These are phyloP conservation scores for Rhinichthys klamathensis DNA, from an alignment of 2,113 vertebrate genomes.

Conservation along the genomic window DNA sequence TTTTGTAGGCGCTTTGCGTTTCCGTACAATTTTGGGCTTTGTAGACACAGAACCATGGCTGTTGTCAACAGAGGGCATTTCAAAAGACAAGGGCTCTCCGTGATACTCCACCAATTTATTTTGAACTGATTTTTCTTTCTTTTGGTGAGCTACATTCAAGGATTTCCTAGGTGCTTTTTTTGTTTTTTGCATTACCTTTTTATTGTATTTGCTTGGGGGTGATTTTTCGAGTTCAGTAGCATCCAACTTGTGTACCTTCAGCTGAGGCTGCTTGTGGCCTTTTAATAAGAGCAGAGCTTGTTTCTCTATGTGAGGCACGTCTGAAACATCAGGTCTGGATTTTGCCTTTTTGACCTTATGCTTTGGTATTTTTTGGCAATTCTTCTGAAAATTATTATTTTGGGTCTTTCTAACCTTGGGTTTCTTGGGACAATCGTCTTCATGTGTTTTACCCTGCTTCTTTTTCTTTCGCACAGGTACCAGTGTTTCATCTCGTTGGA, in stretches of 20 bases:
- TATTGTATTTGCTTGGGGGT: conserved; percentile 51
- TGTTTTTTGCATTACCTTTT: conserved; percentile 33
- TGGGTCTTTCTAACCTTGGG: conserved; percentile 53
- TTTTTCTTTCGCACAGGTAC: conserved; percentile 68
- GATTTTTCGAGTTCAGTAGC: conserved; percentile 66
- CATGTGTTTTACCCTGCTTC: conserved; percentile 60
- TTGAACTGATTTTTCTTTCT: conserved; percentile 36
- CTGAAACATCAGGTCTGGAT: conserved; percentile 16
- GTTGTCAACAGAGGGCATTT: conserved; percentile 36
- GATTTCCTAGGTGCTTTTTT: conserved; percentile 19
- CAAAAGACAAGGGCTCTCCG: neutral
- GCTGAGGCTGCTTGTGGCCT: conserved; percentile 79
- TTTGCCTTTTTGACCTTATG: conserved; percentile 44
- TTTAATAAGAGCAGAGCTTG: conserved; percentile 76
- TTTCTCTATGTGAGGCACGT: conserved; percentile 61
- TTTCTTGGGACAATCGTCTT: conserved; percentile 56
- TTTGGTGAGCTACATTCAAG: neutral
- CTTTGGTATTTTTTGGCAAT: conserved; percentile 48
- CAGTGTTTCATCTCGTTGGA: conserved; percentile 50
- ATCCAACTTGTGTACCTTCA: conserved; percentile 77
- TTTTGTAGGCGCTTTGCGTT: conserved; percentile 71
- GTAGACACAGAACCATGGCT: neutral
- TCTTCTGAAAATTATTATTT: conserved; percentile 56
- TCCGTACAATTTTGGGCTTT: conserved; percentile 71
- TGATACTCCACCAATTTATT: conserved; percentile 42